Conservation (phyloP, 37 sponge, comb jelly and placozoan species). For the Spongia lamella region DNA sequence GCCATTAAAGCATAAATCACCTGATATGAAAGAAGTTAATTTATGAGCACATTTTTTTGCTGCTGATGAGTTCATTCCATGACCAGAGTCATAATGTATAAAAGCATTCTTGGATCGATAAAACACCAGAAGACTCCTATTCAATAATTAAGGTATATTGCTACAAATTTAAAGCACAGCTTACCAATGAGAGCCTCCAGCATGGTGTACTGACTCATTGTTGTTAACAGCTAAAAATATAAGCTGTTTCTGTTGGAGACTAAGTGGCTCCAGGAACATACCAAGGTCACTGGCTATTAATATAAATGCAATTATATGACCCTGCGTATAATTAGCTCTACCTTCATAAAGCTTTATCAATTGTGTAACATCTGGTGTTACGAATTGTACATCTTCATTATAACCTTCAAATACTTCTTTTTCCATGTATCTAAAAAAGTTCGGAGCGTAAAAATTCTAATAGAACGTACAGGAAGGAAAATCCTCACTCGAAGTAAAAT, state of each 20-base stretch:
- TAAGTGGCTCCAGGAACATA: slow-evolving; percentile 52
- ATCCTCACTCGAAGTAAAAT: slow-evolving; percentile 72
- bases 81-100: slow-evolving; percentile 38
- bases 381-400: slow-evolving; percentile 27
- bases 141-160: neutral
- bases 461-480: neutral
- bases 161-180: too few relatives aligned
- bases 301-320: neutral
- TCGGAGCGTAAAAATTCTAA: too few relatives aligned
- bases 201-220: slow-evolving; percentile 12
- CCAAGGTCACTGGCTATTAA: slow-evolving; percentile 45
- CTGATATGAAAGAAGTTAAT: slow-evolving; percentile 20
- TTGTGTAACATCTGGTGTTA: slow-evolving; percentile 77
- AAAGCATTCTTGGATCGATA: slow-evolving; percentile 18
- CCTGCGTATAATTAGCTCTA: neutral
- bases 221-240: slow-evolving; percentile 65
- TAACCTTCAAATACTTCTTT: slow-evolving; percentile 14
- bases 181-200: slow-evolving; percentile 79
- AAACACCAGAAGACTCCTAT: slow-evolving; percentile 51
- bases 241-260: slow-evolving; percentile 52
- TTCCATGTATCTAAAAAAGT: slow-evolving; percentile 57
- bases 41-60: slow-evolving; percentile 24
- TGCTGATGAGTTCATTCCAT: neutral
- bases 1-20: slow-evolving; percentile 1
- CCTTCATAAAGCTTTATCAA: slow-evolving; percentile 70